Evolutionary conservation across 1,140 invertebrate species (phyloP).

Genomic region (Tribolium castaneum): DNA sequence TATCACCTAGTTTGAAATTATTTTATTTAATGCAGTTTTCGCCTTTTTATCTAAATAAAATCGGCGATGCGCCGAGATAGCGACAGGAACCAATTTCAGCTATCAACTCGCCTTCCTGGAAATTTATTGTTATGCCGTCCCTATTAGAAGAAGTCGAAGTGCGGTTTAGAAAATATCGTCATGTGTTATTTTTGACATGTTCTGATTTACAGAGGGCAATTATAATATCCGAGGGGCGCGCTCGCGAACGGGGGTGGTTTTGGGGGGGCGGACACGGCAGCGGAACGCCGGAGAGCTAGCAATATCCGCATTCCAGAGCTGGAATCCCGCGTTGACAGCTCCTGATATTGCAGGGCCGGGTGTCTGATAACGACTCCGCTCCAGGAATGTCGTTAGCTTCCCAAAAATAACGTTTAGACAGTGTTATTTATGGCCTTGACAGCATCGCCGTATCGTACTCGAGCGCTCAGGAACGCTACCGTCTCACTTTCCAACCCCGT

Average conservation of each 20-base stretch:
- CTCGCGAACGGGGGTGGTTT: conserved; percentile 37
- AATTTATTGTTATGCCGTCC: background rate
- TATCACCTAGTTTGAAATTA: background rate
- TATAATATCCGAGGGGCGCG: conserved; percentile 48
- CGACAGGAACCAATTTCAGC: background rate
- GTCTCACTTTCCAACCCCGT: conserved; percentile 42
- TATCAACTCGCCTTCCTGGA: background rate
- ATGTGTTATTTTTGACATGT: conserved; percentile 16
- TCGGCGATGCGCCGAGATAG: no score
- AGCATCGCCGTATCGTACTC: conserved; percentile 46
- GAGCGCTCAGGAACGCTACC: conserved; percentile 24
- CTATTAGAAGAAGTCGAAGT: background rate
- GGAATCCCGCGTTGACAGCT: conserved; percentile 62
- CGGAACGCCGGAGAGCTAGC: conserved; percentile 53
- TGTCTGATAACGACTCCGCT: conserved; percentile 63
- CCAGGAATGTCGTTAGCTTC: conserved; percentile 63
- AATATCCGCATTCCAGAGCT: conserved; percentile 63
- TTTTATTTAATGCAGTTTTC: no score
- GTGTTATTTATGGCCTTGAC: conserved; percentile 62
- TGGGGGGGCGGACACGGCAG: conserved; percentile 43
- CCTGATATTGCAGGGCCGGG: conserved; percentile 60
- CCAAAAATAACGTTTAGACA: conserved; percentile 63
- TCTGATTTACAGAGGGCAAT: conserved; percentile 52
- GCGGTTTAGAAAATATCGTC: background rate
- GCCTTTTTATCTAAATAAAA: no score